Evolutionary conservation across 2,113 vertebrate species (phyloP).

Genomic region (Menura novaehollandiae): DNA sequence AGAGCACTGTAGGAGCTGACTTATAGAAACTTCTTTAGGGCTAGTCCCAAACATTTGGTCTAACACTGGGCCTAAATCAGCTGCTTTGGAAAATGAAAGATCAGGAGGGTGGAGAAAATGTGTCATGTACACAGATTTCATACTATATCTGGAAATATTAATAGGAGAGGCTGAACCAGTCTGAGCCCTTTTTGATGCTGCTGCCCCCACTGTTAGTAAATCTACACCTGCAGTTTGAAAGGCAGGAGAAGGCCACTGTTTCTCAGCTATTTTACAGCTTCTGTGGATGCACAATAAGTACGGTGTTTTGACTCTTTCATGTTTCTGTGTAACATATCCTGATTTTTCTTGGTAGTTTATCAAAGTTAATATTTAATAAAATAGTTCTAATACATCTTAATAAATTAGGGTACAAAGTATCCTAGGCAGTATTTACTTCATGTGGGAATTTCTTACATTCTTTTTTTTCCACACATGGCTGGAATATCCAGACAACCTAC

Average conservation of each 20-base stretch:
- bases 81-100: neutral
- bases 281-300: neutral
- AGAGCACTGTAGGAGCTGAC: neutral
- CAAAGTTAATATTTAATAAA: neutral
- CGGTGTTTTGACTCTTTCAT: neutral
- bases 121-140: neutral
- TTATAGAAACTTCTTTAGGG: neutral
- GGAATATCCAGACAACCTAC: neutral
- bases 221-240: neutral
- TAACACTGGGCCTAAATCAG: neutral
- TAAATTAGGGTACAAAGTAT: neutral
- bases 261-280: neutral
- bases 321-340: neutral
- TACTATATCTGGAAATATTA: neutral
- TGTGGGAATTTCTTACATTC: neutral
- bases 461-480: neutral
- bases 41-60: neutral
- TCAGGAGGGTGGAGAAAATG: neutral
- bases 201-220: neutral
- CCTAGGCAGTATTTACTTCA: neutral
- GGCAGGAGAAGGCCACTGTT: too few relatives aligned
- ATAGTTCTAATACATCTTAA: neutral
- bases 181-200: neutral
- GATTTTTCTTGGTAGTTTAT: neutral
- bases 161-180: neutral